Evolutionary conservation across 1,140 invertebrate genomes (phyloP).

Genomic region (Aphelenchoides fujianensis): DNA sequence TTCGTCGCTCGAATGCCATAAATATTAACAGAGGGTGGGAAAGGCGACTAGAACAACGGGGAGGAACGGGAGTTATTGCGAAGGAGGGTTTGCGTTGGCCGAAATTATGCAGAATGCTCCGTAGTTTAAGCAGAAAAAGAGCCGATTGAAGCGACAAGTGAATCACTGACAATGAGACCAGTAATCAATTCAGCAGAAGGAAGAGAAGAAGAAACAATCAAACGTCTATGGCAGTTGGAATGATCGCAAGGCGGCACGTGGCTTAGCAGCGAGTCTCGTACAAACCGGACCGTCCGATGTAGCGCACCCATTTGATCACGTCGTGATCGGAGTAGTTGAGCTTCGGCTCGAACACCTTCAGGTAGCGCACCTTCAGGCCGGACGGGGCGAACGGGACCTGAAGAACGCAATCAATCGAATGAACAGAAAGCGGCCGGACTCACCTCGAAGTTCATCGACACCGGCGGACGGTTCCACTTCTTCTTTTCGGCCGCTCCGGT

Average conservation of each 20-base stretch:
- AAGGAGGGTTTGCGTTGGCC: not conserved
- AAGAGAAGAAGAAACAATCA: no score
- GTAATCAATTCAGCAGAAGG: no score
- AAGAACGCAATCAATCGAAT: conserved; percentile 57
- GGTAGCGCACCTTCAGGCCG: conserved; percentile 94
- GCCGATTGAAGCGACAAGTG: conserved; percentile 10
- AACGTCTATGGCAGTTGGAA: not conserved
- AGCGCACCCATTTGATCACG: conserved; percentile 99
- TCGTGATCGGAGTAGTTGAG: conserved; percentile 99
- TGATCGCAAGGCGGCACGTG: not conserved
- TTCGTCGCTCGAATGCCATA: not conserved
- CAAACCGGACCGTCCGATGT: conserved; percentile 95
- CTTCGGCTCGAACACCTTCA: conserved; percentile 99
- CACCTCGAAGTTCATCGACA: conserved; percentile 99
- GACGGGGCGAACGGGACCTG: conserved; percentile 89
- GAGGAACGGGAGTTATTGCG: not conserved
- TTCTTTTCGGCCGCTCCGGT: conserved; percentile 89
- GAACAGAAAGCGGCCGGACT: not conserved
- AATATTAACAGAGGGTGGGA: not conserved
- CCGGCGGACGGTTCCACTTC: conserved; percentile 99
- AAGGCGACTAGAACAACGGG: not conserved
- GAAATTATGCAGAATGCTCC: not conserved
- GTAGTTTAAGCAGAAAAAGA: not conserved
- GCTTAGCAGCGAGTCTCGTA: conserved; percentile 95
- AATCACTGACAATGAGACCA: conserved; percentile 6